phyloP scores from a whole-genome alignment of 2,888 invertebrate genomes.

The Nebria brevicollis region DNA sequence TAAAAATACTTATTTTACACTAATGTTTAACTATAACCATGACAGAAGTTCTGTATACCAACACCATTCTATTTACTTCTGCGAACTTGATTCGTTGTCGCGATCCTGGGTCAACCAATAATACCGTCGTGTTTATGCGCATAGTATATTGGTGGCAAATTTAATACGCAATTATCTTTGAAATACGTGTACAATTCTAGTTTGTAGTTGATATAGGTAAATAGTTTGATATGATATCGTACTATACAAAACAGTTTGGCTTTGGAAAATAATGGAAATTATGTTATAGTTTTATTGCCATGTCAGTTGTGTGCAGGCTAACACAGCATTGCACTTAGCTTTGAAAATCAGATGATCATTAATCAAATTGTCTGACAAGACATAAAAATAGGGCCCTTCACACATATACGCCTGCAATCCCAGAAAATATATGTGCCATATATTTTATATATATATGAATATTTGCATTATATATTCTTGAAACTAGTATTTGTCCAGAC shows the following conservation, averaged over 20 bases:
- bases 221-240: neutral
- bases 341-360: slow-evolving; percentile 40
- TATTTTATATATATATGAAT: neutral
- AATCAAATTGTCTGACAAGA: slow-evolving; percentile 37
- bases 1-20: slow-evolving; percentile 24
- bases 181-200: slow-evolving; percentile 11
- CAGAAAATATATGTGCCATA: slow-evolving; percentile 24
- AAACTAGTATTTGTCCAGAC: too few relatives aligned
- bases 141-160: slow-evolving; percentile 27
- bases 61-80: slow-evolving; percentile 17
- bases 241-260: neutral
- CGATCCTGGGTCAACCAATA: slow-evolving; percentile 21
- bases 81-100: slow-evolving; percentile 20
- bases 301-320: slow-evolving; percentile 24
- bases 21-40: slow-evolving; percentile 34
- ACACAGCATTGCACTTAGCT: slow-evolving; percentile 43
- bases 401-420: slow-evolving; percentile 23
- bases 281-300: slow-evolving; percentile 35
- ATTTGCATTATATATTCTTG: neutral
- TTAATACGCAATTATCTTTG: slow-evolving; percentile 29
- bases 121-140: neutral
- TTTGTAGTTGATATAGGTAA: slow-evolving; percentile 5
- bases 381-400: slow-evolving; percentile 29
- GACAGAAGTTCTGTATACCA: slow-evolving; percentile 37
- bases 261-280: slow-evolving; percentile 21